Base-by-base conservation (phyloP, 2,888 invertebrate genomes). In the Abrostola tripartita region DNA sequence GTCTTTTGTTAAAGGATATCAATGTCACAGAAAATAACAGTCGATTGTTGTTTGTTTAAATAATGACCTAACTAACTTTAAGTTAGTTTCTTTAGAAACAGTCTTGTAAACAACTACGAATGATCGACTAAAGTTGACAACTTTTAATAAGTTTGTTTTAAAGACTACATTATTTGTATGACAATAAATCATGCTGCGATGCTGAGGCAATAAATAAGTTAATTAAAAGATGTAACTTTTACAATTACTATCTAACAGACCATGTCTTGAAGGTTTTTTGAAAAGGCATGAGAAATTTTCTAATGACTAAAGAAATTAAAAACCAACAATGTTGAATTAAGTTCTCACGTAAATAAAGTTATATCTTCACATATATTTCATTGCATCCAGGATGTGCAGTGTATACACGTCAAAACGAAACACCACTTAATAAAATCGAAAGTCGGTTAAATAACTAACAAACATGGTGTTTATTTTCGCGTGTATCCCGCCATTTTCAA, bases 401-500 rank as follows among this genome's bases (percentile, higher is more conserved):
- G n/a, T 14, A 54, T 52, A 57, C 24, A 59, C n/a, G 60, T 58
- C 12, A 38, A 36, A 40, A 52, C 37, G 58, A 51, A 38, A 41
- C 63, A 51, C 49, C 12, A 49, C 52, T 70, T 58, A 63, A 68
- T 75, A 64, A 78, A 68, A 60, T 60, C 55, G 37, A 60, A 66
- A 54, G 61, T 35, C 52, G 47, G 61, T 53, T 38, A 53, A 68
- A 62, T 55, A 61, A 65, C 59, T 64, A 70, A 71, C 77, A 74
- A 61, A 71, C 63, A 65, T 56, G 54, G 63, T 67, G 63, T 64
- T 71, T 71, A 71, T 65, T 74, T 71, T 78, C 56, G 78, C 79
- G 81, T 79, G 78, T 58, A 60, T 57, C 57, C 65, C 61, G 65
- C 65, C 71, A 74, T 80, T 80, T 74, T 76, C 68, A 61, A 74